Evolutionary conservation across 2,888 invertebrate genomes (phyloP), one percentile per base, ranked within the genome.

Genomic region (Ophonus ardosiacus): DNA sequence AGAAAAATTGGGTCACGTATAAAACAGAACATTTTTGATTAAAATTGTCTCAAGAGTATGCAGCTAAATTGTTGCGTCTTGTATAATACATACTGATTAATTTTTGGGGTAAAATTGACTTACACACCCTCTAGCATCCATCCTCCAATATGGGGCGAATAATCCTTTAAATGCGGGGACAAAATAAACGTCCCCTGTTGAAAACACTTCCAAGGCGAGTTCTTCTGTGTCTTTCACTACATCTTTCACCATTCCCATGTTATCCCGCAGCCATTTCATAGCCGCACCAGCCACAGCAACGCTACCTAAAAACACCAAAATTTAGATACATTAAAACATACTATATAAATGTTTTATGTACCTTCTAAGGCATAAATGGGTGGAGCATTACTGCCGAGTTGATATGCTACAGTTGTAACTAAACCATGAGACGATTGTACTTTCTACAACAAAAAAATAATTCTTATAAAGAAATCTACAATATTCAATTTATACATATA

Each of bases 91-190:
- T 21, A 3, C 21, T 21, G 21, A 21, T 21, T 21, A 21, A 21
- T 21, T 21, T 21, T 21, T 3, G 21, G 21, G 21, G 1, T 21
- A 31, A 31, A 31, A 51, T 51, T 51, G 89, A 90, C 91, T 88
- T 89, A 94, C 91, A 90, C 89, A 94, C 96, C 98, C 98, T 90
- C 98, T 93, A 0, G 99, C 99, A 90, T 98, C 98, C 89, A 97
- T 96, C 89, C 98, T 94, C 99, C 99, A 99, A 90, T 99, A 98
- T 0, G 99, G 99, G 81, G 99, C 99, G 91, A 98, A 99, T 0
- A 99, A 92, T 0, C 99, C 99, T 68, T 96, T 97, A 90, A 99
- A 99, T 0, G 99, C 99, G 0, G 99, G 99, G 31, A 99, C 99
- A 91, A 99, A 99, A 91, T 98, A 99, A 13, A 99, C 98, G 88